Base-by-base conservation (phyloP, 2,888 invertebrate genomes). In the Cheilosia grossa region DNA sequence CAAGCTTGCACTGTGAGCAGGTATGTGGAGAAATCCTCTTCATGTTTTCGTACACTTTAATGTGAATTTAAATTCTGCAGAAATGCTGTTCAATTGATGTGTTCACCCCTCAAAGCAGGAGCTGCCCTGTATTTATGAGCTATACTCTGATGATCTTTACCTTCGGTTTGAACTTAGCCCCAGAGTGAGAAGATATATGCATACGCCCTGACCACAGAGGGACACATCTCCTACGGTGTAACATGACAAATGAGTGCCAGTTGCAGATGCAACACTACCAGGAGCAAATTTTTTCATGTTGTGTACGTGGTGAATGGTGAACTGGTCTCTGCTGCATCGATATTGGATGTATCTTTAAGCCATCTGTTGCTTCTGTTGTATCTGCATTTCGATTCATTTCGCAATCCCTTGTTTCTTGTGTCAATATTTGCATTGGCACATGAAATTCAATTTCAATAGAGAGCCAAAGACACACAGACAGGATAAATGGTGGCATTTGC, bases 351-450 rank as follows among this genome's bases (percentile, higher is more conserved):
- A 58, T 51, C 37, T 44, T 17, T 49, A 69, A 59, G 66, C 74
- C 83, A 80, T 66, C 83, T 83, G 80, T 83, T 83, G 79, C 79
- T 66, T 66, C 79, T 79, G 74, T 79, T 83, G 74, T 73, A 70
- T 67, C 47, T 49, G 44, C 33, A 89, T 75, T 74, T 63, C 82
- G 64, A 69, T 79, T 82, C 82, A 82, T 73, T 82, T 82, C 73
- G 78, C 78, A 82, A 78, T 63, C 67, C 61, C 51, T 72, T 77
- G 72, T 72, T 73, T 82, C 82, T 82, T 61, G 61, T 82, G 78
- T 73, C 79, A 79, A 83, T 79, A 79, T 83, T 83, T 75, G 83
- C 74, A 79, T 74, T 79, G 70, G 69, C 80, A 79, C 61, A 81
- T 85, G 80, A 72, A 77, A 81, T 80, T 75, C 80, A 85, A 81